A percentile compares a stretch with the other conserved stretches of the same genome.
phyloP scores from a whole-genome alignment of 2,888 invertebrate species.

The Antheraea yamamai region DNA sequence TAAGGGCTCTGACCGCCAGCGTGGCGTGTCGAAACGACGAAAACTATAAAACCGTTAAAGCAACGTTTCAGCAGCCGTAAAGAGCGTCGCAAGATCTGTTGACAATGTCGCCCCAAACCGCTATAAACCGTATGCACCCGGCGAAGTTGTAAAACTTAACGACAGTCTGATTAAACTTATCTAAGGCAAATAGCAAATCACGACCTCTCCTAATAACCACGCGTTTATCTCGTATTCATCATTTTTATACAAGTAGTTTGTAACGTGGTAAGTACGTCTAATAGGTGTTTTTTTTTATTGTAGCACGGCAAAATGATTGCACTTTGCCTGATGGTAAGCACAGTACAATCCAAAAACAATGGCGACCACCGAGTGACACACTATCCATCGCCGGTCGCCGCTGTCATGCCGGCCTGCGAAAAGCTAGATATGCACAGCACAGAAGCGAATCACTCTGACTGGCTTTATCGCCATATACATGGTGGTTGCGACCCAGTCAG shows the following conservation, averaged over 20 bases:
- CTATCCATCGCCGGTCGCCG: no score
- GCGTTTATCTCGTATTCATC: slow-evolving; percentile 35
- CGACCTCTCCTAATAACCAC: slow-evolving; percentile 64
- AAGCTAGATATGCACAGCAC: no score
- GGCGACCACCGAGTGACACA: neutral
- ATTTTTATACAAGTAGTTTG: neutral
- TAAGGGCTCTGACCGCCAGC: slow-evolving; percentile 77
- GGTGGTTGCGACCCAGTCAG: no score
- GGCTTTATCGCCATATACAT: no score
- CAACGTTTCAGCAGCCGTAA: slow-evolving; percentile 81
- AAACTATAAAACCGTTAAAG: slow-evolving; percentile 82
- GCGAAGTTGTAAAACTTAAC: slow-evolving; percentile 77
- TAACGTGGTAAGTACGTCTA: neutral
- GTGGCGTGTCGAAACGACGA: slow-evolving; percentile 73
- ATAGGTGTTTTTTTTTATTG: neutral
- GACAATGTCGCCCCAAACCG: slow-evolving; percentile 78
- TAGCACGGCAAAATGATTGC: no score
- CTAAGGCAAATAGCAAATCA: slow-evolving; percentile 66
- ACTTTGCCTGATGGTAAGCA: no score
- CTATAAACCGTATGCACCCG: slow-evolving; percentile 81
- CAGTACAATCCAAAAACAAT: no score
- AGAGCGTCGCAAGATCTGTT: slow-evolving; percentile 81
- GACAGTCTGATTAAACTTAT: slow-evolving; percentile 81
- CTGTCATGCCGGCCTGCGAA: no score
- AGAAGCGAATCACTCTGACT: no score